These are phyloP conservation scores for Tragelaphus oryx DNA, from an alignment of 2,797 vertebrate genomes.

Conservation along the genomic window DNA sequence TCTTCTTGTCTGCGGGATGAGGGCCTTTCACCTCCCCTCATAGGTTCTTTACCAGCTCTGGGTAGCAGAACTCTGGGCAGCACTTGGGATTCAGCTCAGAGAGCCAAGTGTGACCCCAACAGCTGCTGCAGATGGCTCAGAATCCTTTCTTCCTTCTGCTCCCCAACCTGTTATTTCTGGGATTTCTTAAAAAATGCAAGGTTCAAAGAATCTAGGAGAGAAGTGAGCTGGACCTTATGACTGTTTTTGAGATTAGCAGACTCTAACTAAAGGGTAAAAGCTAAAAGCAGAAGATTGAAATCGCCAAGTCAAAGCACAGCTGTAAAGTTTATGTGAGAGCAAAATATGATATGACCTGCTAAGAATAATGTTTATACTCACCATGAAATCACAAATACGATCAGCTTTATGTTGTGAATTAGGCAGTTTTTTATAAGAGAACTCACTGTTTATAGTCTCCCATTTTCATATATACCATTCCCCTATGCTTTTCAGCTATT, in stretches of 20 bases:
- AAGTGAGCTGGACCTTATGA: constrained; percentile 86
- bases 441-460: neutral
- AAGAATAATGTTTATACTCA: neutral
- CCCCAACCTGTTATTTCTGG: constrained; percentile 68
- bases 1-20: constrained; percentile 79
- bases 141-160: constrained; percentile 71
- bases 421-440: neutral
- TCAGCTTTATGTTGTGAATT: neutral
- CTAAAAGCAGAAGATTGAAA: neutral
- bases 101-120: constrained; percentile 86
- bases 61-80: constrained; percentile 93
- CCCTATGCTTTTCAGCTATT: neutral
- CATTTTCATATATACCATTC: neutral
- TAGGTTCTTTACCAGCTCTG: constrained; percentile 83
- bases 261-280: neutral
- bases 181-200: constrained; percentile 77
- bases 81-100: constrained; percentile 88
- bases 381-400: neutral
- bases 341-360: neutral
- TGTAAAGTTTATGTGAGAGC: neutral
- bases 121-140: constrained; percentile 72
- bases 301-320: neutral
- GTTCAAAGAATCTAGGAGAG: constrained; percentile 77
- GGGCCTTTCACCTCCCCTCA: constrained; percentile 71
- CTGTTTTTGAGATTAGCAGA: neutral